Evolutionary conservation across 37 sponge, comb jelly and placozoan species (phyloP), one percentile per base, ranked within the genome.

Genomic region (Ianthella basta): DNA sequence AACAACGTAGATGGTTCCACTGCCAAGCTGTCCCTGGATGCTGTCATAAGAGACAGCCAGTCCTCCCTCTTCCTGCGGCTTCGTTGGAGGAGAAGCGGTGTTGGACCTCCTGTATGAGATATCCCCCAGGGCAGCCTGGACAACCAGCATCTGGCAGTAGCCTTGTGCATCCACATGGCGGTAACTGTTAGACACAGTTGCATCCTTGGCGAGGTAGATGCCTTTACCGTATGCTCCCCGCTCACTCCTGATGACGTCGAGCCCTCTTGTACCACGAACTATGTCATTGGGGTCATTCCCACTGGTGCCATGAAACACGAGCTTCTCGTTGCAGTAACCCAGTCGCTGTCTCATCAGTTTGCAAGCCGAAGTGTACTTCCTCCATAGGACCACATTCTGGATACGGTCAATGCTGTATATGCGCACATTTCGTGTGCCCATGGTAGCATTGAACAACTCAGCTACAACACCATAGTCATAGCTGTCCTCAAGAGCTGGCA

Each of bases 191-290:
- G 88, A 87, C 36, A 79, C 79, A 20, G 59, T 79, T 24, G 91
- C 85, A 91, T 91, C 83, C 36, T 66, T 81, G 36, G 91, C 91
- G 84, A 91, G 84, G 66, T 91, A 91, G 29, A 80, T 85, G 0
- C 91, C 91, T 80, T 39, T 69, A 19, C 91, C 91, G 84, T 87
- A 91, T 83, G 84, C 41, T 81, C 91, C 91, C 55, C 20, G 1
- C 0, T 53, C n/a, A 57, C 91, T 82, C 25, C 30, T 68, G 20
- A 87, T 72, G 64, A 87, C 82, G 36, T 91, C 91, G 69, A 91
- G 84, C 39, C 91, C 67, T 12, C 55, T 38, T 33, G 84, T 79
- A 19, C 88, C 91, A 21, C 68, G 56, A 63, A 77, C 87, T 24
- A 91, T 91, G 16, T 36, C 36, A 21, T 80, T n/a, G 20, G 91